Conservation (phyloP, 2,888 invertebrate species). For the Oscheius sp. region DNA sequence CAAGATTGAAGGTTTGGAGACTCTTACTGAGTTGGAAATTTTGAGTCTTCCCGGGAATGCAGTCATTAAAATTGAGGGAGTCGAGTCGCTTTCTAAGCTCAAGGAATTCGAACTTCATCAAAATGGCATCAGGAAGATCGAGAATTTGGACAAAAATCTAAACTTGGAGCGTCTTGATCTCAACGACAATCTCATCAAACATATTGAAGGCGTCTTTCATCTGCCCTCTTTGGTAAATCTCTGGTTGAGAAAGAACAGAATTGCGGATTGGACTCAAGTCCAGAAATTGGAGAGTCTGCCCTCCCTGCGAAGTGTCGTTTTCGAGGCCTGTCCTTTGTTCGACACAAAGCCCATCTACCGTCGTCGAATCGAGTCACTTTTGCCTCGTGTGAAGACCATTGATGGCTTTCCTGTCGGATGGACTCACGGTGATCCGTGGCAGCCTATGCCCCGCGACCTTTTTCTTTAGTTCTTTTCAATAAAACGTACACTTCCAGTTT, state of each 20-base stretch:
- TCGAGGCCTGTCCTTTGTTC: conserved; percentile 46
- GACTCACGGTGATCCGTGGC: conserved; percentile 44
- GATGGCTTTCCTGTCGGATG: conserved; percentile 43
- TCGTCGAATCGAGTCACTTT: conserved; percentile 36
- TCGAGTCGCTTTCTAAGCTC: not conserved
- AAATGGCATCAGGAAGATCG: conserved; percentile 16
- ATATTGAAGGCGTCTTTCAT: conserved; percentile 14
- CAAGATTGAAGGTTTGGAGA: conserved; percentile 76
- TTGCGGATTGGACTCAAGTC: conserved; percentile 43
- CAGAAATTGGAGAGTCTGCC: conserved; percentile 25
- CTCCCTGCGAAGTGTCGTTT: conserved; percentile 28
- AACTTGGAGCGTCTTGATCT: conserved; percentile 14
- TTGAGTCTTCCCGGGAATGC: conserved; percentile 47
- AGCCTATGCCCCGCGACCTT: conserved; percentile 30
- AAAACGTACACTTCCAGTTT: too few species aligned
- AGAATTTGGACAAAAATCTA: not conserved
- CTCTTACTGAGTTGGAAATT: conserved; percentile 28
- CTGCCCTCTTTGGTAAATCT: conserved; percentile 43
- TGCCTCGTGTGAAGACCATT: conserved; percentile 37
- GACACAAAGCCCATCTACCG: conserved; percentile 32
- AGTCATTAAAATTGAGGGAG: conserved; percentile 31
- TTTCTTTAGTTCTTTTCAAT: too few species aligned
- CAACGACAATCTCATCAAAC: conserved; percentile 16
- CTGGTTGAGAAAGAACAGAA: conserved; percentile 58
- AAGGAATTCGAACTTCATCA: conserved; percentile 20